Evolutionary conservation across 2,888 invertebrate species (phyloP).

Genomic region (Cyclophora albipunctata): DNA sequence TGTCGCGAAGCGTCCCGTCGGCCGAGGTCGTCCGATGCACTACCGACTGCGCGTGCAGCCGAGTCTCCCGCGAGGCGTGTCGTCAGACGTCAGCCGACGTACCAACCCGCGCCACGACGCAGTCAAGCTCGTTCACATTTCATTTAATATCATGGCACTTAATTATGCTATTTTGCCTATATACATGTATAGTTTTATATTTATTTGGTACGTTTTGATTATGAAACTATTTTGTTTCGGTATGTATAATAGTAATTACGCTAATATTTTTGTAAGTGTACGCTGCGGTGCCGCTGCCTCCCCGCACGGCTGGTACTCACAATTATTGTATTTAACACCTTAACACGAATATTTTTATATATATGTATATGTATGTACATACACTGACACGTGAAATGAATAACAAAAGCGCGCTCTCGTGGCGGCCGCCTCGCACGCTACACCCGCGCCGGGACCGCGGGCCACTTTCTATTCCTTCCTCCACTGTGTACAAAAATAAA

Average conservation of each 20-base stretch:
- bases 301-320: slow-evolving; percentile 47
- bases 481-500: slow-evolving; percentile 46
- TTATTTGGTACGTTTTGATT: slow-evolving; percentile 85
- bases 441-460: slow-evolving; percentile 7
- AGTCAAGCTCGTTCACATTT: slow-evolving; percentile 24
- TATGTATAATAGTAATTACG: slow-evolving; percentile 75
- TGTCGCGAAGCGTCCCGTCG: slow-evolving; percentile 1
- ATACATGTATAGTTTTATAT: slow-evolving; percentile 69
- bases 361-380: slow-evolving; percentile 35
- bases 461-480: slow-evolving; percentile 31
- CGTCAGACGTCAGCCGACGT: slow-evolving; percentile 10
- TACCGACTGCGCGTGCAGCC: slow-evolving; percentile 13
- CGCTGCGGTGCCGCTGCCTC: slow-evolving; percentile 63
- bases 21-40: slow-evolving; percentile 8
- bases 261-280: slow-evolving; percentile 61
- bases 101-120: slow-evolving; percentile 16
- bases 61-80: slow-evolving; percentile 18
- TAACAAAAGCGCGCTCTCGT: slow-evolving; percentile 58
- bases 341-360: slow-evolving; percentile 61
- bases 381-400: slow-evolving; percentile 57
- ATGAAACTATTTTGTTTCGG: slow-evolving; percentile 74
- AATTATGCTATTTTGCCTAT: slow-evolving; percentile 30
- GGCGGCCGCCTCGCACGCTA: slow-evolving; percentile 34
- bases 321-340: slow-evolving; percentile 65
- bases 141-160: slow-evolving; percentile 22